These are phyloP conservation scores for Scopus umbretta DNA, from an alignment of 2,113 vertebrate species.

Conservation along the genomic window DNA sequence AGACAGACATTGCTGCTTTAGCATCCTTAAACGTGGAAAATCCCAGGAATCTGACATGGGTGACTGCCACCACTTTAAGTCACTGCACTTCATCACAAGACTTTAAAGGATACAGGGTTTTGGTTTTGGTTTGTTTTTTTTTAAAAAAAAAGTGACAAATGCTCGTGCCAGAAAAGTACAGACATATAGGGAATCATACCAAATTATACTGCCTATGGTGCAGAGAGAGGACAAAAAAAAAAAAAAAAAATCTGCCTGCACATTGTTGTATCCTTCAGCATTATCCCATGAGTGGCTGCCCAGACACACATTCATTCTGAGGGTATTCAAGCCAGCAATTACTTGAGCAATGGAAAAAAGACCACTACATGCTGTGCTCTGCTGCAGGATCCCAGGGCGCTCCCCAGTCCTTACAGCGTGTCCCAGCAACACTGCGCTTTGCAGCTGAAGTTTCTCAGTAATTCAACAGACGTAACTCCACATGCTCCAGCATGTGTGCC, in stretches of 20 bases:
- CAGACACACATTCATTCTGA: neutral
- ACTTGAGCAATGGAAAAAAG: neutral
- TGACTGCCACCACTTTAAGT: neutral
- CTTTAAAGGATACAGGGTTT: neutral
- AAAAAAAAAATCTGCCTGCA: neutral
- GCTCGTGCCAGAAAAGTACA: neutral
- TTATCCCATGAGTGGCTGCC: neutral
- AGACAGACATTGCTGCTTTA: neutral
- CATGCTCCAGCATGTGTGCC: neutral
- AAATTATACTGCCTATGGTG: neutral
- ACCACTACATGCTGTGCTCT: neutral
- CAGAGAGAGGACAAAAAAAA: neutral
- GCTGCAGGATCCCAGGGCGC: accelerated
- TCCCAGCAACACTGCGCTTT: neutral
- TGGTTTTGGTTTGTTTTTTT: no score
- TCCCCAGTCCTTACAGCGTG: neutral
- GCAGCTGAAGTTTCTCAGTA: neutral
- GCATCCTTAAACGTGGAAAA: neutral
- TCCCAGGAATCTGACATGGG: neutral
- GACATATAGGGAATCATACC: neutral
- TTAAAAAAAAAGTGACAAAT: neutral
- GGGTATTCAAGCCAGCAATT: neutral
- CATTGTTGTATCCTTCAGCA: neutral
- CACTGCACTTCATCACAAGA: neutral
- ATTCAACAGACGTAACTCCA: neutral